These are phyloP conservation scores for Otolemur garnettii DNA, from an alignment of 2,113 vertebrate genomes.

Conservation along the genomic window DNA sequence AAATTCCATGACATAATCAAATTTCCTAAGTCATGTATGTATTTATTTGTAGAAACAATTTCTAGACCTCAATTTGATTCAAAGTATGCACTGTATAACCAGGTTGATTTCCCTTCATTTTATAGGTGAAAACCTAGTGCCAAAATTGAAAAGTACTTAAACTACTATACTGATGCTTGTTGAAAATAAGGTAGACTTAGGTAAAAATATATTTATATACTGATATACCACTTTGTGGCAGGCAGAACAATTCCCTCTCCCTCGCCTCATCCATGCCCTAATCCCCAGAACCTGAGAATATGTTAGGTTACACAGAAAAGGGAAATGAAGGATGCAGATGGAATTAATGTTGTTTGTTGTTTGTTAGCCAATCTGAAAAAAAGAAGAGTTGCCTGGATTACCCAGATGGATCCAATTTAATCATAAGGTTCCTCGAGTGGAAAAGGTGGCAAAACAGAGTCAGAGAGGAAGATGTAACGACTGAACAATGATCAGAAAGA, in stretches of 20 bases:
- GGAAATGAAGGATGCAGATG: neutral
- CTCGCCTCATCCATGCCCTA: neutral
- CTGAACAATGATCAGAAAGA: neutral
- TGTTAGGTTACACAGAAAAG: neutral
- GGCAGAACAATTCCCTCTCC: neutral
- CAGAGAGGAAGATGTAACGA: neutral
- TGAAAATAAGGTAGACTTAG: neutral
- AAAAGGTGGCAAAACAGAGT: neutral
- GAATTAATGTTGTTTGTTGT: neutral
- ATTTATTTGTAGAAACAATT: slow-evolving; percentile 24
- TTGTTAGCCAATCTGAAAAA: neutral
- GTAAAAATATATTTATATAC: neutral
- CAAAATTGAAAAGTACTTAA: neutral
- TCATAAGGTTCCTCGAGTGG: neutral
- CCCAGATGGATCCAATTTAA: neutral
- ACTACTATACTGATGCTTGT: neutral
- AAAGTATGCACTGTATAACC: neutral
- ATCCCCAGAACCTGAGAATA: neutral
- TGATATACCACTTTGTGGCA: neutral
- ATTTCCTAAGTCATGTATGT: neutral
- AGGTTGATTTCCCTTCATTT: slow-evolving; percentile 38
- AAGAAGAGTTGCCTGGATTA: neutral
- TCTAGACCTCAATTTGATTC: neutral
- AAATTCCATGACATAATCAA: neutral
- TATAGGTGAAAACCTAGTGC: neutral